Evolutionary conservation across 1,140 invertebrate species (phyloP).

Genomic region (Stenopsyche tienmushanensis): DNA sequence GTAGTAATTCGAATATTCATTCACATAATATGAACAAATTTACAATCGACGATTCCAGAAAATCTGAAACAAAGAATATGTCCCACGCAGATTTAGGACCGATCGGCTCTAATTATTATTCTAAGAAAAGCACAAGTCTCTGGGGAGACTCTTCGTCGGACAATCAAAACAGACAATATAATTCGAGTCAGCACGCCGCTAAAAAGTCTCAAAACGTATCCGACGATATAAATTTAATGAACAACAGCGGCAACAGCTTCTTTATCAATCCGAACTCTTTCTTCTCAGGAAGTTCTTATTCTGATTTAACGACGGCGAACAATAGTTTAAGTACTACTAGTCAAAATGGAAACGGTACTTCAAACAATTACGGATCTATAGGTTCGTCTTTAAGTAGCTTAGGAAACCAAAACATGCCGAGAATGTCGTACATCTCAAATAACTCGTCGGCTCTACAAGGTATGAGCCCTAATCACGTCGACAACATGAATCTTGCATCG

Average conservation of each 20-base stretch:
- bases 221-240: constrained; percentile 24
- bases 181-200: neutral
- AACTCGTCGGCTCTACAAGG: neutral
- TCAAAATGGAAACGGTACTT: constrained; percentile 11
- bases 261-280: constrained; percentile 29
- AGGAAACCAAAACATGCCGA: neutral
- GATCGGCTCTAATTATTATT: constrained; percentile 36
- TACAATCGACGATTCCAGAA: constrained; percentile 22
- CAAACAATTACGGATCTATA: constrained; percentile 22
- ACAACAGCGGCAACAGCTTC: constrained; percentile 26
- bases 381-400: constrained; percentile 5
- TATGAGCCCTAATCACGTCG: constrained; percentile 10
- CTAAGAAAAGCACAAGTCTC: constrained; percentile 28
- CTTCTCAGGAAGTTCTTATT: constrained; percentile 23
- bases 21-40: neutral
- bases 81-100: constrained; percentile 33
- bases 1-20: constrained; percentile 4
- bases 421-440: neutral
- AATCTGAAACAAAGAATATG: constrained; percentile 22
- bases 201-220: constrained; percentile 27
- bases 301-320: constrained; percentile 12
- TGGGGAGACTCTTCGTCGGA: constrained; percentile 30
- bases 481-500: neutral
- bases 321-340: constrained; percentile 3
- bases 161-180: constrained; percentile 21